Evolutionary conservation across 2,888 invertebrate species (phyloP).

Genomic region (Apodemia zela): DNA sequence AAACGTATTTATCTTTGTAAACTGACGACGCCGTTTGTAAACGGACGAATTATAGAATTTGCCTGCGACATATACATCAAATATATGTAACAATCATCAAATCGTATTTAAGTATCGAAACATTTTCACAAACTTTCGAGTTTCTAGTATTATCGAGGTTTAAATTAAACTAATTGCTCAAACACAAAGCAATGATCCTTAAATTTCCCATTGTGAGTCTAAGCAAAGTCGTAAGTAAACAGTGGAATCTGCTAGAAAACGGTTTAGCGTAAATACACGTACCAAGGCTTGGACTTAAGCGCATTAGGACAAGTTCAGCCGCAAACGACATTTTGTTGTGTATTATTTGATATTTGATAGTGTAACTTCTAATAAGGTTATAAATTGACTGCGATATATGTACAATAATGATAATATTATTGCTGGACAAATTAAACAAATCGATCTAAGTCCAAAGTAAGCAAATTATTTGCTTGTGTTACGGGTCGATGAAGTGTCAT

Average conservation of each 20-base stretch:
- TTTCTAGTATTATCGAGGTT: not conserved
- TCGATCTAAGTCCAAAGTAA: no score
- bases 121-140: not conserved
- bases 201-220: not conserved
- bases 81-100: no score
- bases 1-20: no score
- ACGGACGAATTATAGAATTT: no score
- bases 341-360: not conserved
- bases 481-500: no score
- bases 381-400: no score
- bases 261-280: not conserved
- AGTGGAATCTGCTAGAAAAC: slow-evolving; percentile 1
- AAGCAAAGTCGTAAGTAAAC: slow-evolving; percentile 1
- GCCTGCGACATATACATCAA: no score
- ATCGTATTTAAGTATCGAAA: not conserved
- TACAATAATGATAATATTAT: no score
- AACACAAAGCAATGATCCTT: not conserved
- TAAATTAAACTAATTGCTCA: not conserved
- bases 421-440: no score
- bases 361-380: not conserved
- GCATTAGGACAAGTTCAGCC: not conserved
- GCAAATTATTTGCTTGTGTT: no score
- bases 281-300: not conserved
- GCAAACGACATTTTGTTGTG: slow-evolving; percentile 2
- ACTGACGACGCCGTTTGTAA: no score